Percentiles rank a stretch among this genome's conserved stretches.
Conservation (phyloP, 2,113 vertebrate genomes). For the Gambusia affinis region DNA sequence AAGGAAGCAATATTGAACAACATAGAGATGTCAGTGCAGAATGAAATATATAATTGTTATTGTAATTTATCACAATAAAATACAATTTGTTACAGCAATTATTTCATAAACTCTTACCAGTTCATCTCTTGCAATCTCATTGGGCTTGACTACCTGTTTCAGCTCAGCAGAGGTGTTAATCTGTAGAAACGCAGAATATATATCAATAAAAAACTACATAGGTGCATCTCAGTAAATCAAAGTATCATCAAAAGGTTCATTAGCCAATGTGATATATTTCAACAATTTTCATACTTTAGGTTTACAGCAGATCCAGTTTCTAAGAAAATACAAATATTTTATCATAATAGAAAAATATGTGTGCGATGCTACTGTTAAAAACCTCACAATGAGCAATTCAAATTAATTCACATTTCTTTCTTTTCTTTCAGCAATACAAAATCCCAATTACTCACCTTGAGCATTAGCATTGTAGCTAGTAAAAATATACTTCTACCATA, state of each 20-base stretch:
- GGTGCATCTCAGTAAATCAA: conserved; percentile 1
- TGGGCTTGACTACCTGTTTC: conserved; percentile 84
- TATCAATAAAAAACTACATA: not conserved
- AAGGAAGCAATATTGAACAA: conserved; percentile 14
- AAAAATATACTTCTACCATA: not conserved
- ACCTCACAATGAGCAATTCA: not conserved
- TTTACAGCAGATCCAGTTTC: not conserved
- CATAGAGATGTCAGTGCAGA: not conserved
- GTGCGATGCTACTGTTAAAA: no score
- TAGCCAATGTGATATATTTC: not conserved
- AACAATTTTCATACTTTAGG: not conserved
- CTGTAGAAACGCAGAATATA: conserved; percentile 44
- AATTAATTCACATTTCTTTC: not conserved
- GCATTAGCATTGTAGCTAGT: not conserved
- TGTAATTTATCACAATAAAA: not conserved
- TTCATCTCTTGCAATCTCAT: conserved; percentile 87
- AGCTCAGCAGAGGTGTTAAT: conserved; percentile 85
- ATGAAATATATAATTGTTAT: not conserved
- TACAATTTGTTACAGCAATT: not conserved
- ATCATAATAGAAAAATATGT: no score
- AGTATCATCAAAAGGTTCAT: not conserved
- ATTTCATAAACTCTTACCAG: conserved; percentile 70
- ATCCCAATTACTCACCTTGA: not conserved
- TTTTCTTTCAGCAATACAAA: not conserved
- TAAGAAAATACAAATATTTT: not conserved